Evolutionary conservation across 2,797 vertebrate species (phyloP).

Genomic region (Clangula hyemalis): DNA sequence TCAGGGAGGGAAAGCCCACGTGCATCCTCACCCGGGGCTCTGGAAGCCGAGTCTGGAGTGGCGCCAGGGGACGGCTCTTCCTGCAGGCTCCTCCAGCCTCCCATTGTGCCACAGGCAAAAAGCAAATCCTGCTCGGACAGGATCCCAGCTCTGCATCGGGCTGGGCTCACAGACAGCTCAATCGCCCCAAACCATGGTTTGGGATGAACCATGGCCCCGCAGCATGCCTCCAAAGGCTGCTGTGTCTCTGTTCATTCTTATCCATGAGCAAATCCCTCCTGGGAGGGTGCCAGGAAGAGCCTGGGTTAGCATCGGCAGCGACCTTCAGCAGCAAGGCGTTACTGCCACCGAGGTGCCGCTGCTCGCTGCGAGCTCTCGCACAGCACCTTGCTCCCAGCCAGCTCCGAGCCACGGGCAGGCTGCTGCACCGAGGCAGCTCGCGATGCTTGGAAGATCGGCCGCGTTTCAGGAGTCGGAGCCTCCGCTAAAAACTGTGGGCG

Average conservation of each 20-base stretch:
- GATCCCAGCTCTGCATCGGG: not conserved
- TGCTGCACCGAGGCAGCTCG: accelerated
- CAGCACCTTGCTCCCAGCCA: not conserved
- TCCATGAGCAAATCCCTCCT: not conserved
- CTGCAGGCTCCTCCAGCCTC: not conserved
- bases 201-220: accelerated
- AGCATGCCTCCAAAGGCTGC: not conserved
- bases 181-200: not conserved
- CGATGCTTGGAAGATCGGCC: accelerated
- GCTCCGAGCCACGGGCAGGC: not conserved
- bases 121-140: not conserved
- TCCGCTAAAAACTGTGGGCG: accelerated
- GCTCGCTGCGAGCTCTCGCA: not conserved
- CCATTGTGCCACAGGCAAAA: not conserved
- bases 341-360: not conserved
- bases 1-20: not conserved
- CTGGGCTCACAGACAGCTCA: not conserved
- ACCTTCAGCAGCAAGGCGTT: not conserved
- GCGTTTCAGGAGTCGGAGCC: not conserved
- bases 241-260: not conserved
- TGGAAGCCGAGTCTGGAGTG: constrained; percentile 13
- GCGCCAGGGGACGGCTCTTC: not conserved
- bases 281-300: not conserved
- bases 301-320: not conserved
- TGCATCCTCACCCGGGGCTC: not conserved